A percentile compares a stretch with the other conserved stretches of the same genome.
Evolutionary conservation across 2,113 vertebrate species (phyloP).

Genomic region (Pycnonotus jocosus): DNA sequence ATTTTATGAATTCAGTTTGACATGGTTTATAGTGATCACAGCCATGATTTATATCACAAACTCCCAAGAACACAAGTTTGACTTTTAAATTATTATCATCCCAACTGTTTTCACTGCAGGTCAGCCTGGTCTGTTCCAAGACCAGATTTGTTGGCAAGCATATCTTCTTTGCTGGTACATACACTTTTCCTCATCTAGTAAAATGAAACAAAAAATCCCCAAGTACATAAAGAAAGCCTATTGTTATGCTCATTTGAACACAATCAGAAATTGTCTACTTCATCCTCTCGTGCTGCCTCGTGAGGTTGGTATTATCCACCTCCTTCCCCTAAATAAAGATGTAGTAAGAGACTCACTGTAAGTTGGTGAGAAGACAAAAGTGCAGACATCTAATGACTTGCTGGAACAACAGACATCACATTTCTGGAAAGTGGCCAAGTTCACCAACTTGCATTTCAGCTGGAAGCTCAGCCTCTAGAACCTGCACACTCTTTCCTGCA

Average conservation of each 20-base stretch:
- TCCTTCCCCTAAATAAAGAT: background rate
- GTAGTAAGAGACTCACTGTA: background rate
- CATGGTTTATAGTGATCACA: background rate
- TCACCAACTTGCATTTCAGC: background rate
- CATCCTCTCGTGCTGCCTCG: rapidly evolving
- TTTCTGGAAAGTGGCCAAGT: background rate
- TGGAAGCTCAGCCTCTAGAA: background rate
- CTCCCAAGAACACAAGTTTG: background rate
- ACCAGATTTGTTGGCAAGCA: background rate
- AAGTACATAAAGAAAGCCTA: background rate
- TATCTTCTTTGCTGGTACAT: background rate
- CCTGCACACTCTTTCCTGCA: background rate
- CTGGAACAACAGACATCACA: background rate
- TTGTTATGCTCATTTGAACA: background rate
- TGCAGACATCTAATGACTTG: background rate
- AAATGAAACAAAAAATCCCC: background rate
- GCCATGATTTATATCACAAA: background rate
- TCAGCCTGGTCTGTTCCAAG: background rate
- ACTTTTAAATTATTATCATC: background rate
- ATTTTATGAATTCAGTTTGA: background rate
- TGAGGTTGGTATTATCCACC: background rate
- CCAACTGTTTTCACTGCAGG: background rate
- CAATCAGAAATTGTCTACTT: background rate
- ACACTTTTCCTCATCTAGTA: background rate
- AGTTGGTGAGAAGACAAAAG: background rate